phyloP scores from a whole-genome alignment of 2,888 invertebrate species.

The Octonoba sinensis region DNA sequence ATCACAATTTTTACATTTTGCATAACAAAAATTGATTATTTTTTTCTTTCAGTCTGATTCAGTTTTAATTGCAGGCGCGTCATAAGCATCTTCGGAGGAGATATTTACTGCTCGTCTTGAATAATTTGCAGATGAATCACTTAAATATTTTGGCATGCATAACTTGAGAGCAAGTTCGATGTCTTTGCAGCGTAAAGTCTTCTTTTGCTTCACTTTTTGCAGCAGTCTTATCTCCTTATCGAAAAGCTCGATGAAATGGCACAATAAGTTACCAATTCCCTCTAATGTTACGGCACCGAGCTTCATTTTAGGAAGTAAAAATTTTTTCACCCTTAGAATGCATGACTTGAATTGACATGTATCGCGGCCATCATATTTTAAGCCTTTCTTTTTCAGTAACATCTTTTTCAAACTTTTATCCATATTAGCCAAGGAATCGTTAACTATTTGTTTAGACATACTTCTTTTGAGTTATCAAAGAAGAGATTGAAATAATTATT shows the following conservation, averaged over 20 bases:
- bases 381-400: no score
- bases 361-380: neutral
- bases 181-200: neutral
- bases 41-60: no score
- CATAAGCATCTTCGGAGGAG: neutral
- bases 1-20: no score
- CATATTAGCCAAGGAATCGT: no score
- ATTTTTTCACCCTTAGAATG: neutral
- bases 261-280: neutral
- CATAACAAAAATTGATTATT: no score
- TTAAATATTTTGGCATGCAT: neutral
- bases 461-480: no score
- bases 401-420: no score
- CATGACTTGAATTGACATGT: neutral
- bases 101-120: neutral
- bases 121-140: neutral
- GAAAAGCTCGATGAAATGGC: neutral
- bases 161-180: neutral
- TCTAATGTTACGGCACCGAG: neutral
- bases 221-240: neutral
- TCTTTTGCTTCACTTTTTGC: neutral
- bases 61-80: no score
- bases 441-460: no score
- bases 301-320: neutral
- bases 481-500: no score